Conservation (phyloP, 2,888 invertebrate genomes). For the Helicoverpa assulta region DNA sequence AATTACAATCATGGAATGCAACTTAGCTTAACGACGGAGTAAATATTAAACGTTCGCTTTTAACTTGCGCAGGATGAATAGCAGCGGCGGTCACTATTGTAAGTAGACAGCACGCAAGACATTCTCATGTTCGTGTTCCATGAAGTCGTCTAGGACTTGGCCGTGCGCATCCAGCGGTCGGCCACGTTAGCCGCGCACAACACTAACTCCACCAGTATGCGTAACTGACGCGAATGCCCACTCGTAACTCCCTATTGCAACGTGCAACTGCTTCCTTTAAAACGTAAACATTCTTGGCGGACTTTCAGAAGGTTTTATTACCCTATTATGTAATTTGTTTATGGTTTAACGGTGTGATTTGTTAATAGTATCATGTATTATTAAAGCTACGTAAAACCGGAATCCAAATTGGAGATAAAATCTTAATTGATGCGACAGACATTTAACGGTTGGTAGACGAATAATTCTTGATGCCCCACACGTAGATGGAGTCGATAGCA, state of each 20-base stretch:
- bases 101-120: conserved; percentile 68
- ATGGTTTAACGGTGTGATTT: conserved; percentile 35
- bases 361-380: conserved; percentile 2
- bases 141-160: conserved; percentile 70
- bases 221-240: conserved; percentile 69
- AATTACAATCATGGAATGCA: conserved; percentile 1
- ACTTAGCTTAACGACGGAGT: background rate
- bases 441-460: conserved; percentile 34
- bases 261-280: conserved; percentile 53
- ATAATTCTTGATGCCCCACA: conserved; percentile 33
- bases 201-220: conserved; percentile 68
- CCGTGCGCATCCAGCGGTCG: conserved; percentile 67
- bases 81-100: conserved; percentile 64
- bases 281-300: conserved; percentile 50
- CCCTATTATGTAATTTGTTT: conserved; percentile 38
- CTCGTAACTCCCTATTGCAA: conserved; percentile 63
- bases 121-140: conserved; percentile 75
- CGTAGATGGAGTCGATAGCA: conserved; percentile 29
- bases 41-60: conserved; percentile 35
- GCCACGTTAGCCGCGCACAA: conserved; percentile 69
- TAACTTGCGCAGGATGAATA: conserved; percentile 49
- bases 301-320: conserved; percentile 39
- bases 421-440: conserved; percentile 30
- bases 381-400: background rate
- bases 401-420: conserved; percentile 9